Conservation (phyloP, 2,113 vertebrate genomes). For the Macroglossus sobrinus region DNA sequence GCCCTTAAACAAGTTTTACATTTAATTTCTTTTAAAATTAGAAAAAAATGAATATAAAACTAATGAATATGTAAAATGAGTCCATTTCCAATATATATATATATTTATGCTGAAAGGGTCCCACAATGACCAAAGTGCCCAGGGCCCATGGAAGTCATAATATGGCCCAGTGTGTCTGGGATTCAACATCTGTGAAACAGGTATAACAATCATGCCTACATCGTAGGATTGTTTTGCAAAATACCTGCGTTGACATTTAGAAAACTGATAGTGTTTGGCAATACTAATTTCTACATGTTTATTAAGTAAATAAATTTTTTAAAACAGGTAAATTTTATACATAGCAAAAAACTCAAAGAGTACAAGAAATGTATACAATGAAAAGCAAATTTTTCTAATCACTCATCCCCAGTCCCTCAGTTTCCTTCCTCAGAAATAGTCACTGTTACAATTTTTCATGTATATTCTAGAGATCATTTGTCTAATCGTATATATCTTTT, state of each 20-base stretch:
- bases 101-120: not conserved
- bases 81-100: not conserved
- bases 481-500: not conserved
- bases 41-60: not conserved
- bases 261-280: not conserved
- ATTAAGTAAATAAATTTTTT: slow-evolving; percentile 7
- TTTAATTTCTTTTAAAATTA: slow-evolving; percentile 27
- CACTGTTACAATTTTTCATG: not conserved
- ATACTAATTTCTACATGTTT: slow-evolving; percentile 12
- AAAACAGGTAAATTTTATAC: not conserved
- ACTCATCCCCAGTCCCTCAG: not conserved
- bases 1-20: not conserved
- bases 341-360: not conserved
- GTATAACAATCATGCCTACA: not conserved
- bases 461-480: not conserved
- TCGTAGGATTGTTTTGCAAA: not conserved
- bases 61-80: not conserved
- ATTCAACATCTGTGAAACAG: not conserved
- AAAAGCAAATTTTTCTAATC: slow-evolving; percentile 7
- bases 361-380: not conserved
- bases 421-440: slow-evolving; percentile 37
- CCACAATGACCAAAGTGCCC: not conserved
- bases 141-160: not conserved
- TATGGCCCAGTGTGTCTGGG: not conserved
- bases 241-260: slow-evolving; percentile 3